Evolutionary conservation across 1,140 invertebrate species (phyloP).

Genomic region (Drosophila navojoa): DNA sequence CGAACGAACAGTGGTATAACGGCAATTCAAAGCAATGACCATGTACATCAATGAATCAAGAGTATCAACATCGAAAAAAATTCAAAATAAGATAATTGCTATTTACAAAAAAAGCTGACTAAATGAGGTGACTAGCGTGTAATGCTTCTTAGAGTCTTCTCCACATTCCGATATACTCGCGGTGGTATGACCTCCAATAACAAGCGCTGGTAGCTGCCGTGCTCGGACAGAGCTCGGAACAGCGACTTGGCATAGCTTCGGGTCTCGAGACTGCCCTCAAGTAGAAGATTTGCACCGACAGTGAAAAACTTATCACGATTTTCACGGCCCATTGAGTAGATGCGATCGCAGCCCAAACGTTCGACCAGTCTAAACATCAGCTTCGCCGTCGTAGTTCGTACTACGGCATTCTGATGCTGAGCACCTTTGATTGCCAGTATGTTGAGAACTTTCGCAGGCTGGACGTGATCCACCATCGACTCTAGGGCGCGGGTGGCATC

Average conservation of each 20-base stretch:
- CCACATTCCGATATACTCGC: slow-evolving; percentile 87
- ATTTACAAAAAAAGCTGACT: slow-evolving; percentile 5
- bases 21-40: slow-evolving; percentile 3
- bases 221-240: slow-evolving; percentile 86
- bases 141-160: slow-evolving; percentile 86
- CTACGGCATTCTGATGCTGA: slow-evolving; percentile 93
- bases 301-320: slow-evolving; percentile 91
- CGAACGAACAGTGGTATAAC: no score
- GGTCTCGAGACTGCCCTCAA: slow-evolving; percentile 94
- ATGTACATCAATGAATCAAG: neutral
- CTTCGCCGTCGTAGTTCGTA: slow-evolving; percentile 91
- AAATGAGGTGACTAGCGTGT: slow-evolving; percentile 37
- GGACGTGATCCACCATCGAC: slow-evolving; percentile 90
- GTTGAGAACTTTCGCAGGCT: slow-evolving; percentile 85
- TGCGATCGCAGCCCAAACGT: slow-evolving; percentile 89
- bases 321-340: slow-evolving; percentile 90
- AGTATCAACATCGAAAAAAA: neutral
- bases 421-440: slow-evolving; percentile 85
- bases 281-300: slow-evolving; percentile 91
- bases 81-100: slow-evolving; percentile 4
- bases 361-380: slow-evolving; percentile 89
- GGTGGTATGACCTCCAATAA: slow-evolving; percentile 88
- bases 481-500: slow-evolving; percentile 93
- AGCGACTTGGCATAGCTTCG: slow-evolving; percentile 89
- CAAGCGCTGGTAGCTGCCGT: slow-evolving; percentile 87